These are phyloP conservation scores for Gavia stellata DNA, from an alignment of 2,113 vertebrate species.

Conservation along the genomic window DNA sequence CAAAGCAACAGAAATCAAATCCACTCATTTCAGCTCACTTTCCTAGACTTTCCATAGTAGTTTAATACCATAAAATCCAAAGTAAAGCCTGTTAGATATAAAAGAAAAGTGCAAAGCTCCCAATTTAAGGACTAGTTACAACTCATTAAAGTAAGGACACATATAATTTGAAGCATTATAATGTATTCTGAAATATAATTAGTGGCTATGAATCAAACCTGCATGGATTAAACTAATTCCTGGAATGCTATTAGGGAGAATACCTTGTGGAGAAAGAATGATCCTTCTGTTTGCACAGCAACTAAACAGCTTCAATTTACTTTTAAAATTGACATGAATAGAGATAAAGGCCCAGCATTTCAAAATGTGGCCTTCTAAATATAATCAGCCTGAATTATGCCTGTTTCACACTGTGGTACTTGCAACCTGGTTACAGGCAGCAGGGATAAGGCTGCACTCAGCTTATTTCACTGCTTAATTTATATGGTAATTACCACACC, in stretches of 20 bases:
- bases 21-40: not conserved
- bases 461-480: slow-evolving; percentile 73
- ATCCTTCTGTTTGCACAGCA: slow-evolving; percentile 73
- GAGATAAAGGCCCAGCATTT: slow-evolving; percentile 59
- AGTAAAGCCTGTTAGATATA: slow-evolving; percentile 63
- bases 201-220: slow-evolving; percentile 66
- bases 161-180: slow-evolving; percentile 66
- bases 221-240: slow-evolving; percentile 69
- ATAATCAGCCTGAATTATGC: slow-evolving; percentile 53
- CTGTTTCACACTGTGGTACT: slow-evolving; percentile 62
- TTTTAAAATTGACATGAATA: slow-evolving; percentile 68
- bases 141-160: slow-evolving; percentile 68
- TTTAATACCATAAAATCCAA: slow-evolving; percentile 60
- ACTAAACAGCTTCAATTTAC: slow-evolving; percentile 71
- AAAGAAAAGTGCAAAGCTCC: slow-evolving; percentile 60
- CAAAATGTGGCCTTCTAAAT: slow-evolving; percentile 48
- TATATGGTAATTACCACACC: slow-evolving; percentile 76
- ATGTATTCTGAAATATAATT: slow-evolving; percentile 71
- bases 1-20: not conserved
- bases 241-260: slow-evolving; percentile 63
- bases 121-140: slow-evolving; percentile 70
- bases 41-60: slow-evolving; percentile 27
- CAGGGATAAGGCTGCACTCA: slow-evolving; percentile 55
- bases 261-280: slow-evolving; percentile 63
- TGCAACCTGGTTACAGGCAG: slow-evolving; percentile 55